Base-by-base conservation (phyloP, 2,888 invertebrate genomes). In the Maniola hyperantus region DNA sequence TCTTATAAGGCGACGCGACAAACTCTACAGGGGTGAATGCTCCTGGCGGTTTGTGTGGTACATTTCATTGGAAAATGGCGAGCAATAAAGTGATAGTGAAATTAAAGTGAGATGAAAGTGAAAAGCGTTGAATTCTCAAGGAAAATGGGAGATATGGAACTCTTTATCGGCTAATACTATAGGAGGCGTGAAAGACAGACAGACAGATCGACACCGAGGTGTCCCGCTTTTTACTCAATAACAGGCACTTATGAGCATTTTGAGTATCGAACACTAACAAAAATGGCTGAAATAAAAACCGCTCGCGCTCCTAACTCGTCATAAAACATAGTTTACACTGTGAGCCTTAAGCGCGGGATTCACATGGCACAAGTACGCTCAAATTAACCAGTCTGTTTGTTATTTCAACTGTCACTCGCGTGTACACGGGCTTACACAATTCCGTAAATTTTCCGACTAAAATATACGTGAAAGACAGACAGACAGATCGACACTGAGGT, bases 21-120 rank as follows among this genome's bases (percentile, higher is more conserved):
- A 69, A 62, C 82, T 76, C 78, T 80, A 68, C 64, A 73, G 72
- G 80, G 83, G 83, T 84, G 81, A 83, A 83, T 74, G 80, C 76
- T 78, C 82, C 76, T 74, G 66, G 65, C 63, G 71, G 66, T 66
- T 64, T 65, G 68, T 72, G 72, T 71, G 76, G 73, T 72, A 20
- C 64, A 72, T 72, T 63, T 64, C 65, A 68, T 8, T n/a, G 50
- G 68, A 54, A n/a, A n/a, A n/a, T 7, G 18, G 58, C 58, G 20
- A n/a, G 2, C 6, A 15, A 46, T 15, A n/a, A 6, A n/a, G 44
- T n/a, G 6, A 7, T 15, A 46, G n/a, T n/a, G 44, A 6, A n/a
- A n/a, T 6, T n/a, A n/a, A 44, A n/a, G n/a, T 46, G n/a, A 46
- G 6, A 34, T 6, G 34, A 7, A 34, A 34, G 36, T 39, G 36